Percentiles rank a stretch among this genome's conserved stretches.
Evolutionary conservation across 1,140 invertebrate genomes (phyloP).

Genomic region (Trinorchestia longiramus): DNA sequence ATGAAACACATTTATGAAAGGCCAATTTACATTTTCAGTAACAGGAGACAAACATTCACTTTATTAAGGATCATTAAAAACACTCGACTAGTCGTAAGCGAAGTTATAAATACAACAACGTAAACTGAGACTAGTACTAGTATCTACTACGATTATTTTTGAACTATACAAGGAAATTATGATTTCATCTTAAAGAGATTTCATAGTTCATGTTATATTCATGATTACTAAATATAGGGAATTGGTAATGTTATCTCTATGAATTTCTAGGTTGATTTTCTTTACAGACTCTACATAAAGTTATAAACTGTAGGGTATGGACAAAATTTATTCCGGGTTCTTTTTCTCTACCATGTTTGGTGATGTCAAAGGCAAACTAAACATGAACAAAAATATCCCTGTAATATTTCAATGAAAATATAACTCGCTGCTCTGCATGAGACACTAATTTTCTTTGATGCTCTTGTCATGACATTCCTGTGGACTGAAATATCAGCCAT

Average conservation of each 20-base stretch:
- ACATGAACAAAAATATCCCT: not conserved
- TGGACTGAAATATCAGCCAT: not conserved
- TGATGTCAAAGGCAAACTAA: not conserved
- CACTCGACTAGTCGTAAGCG: too few relatives aligned
- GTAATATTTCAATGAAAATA: not conserved
- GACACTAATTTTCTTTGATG: not conserved
- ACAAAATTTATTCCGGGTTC: not conserved
- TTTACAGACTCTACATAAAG: not conserved
- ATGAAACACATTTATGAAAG: too few relatives aligned
- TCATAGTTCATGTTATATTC: not conserved
- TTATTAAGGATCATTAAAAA: too few relatives aligned
- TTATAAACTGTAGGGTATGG: not conserved
- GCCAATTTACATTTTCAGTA: too few relatives aligned
- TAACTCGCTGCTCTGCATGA: not conserved
- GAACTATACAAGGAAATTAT: not conserved
- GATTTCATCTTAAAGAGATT: not conserved
- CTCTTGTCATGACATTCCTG: not conserved
- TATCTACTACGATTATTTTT: too few relatives aligned
- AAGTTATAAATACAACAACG: too few relatives aligned
- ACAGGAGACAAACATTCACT: too few relatives aligned
- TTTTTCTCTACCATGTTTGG: not conserved
- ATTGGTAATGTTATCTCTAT: not conserved
- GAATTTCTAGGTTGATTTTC: not conserved
- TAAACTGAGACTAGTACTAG: too few relatives aligned
- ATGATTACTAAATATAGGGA: not conserved